Evolutionary conservation across 2,888 invertebrate species (phyloP).

Genomic region (Pteria penguin): DNA sequence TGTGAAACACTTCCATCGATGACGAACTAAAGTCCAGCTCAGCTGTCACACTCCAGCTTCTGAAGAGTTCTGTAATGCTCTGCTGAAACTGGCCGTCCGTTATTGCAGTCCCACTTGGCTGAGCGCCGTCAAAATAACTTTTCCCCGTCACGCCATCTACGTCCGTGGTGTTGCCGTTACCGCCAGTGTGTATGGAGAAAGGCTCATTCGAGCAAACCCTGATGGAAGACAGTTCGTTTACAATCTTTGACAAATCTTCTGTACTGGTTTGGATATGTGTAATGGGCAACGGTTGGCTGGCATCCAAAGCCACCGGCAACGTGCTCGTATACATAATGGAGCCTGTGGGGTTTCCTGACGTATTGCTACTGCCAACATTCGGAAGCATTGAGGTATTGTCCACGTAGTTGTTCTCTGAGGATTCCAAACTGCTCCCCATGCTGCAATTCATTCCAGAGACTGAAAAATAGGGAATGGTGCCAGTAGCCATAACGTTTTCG

Average conservation of each 20-base stretch:
- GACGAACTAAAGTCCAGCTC: slow-evolving; percentile 45
- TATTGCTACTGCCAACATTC: slow-evolving; percentile 65
- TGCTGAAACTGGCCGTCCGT: slow-evolving; percentile 39
- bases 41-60: slow-evolving; percentile 53
- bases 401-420: slow-evolving; percentile 56
- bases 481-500: slow-evolving; percentile 46
- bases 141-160: slow-evolving; percentile 51
- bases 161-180: slow-evolving; percentile 39
- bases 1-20: slow-evolving; percentile 4
- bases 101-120: background rate
- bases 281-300: slow-evolving; percentile 47
- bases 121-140: slow-evolving; percentile 44
- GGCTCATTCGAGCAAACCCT: slow-evolving; percentile 51
- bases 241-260: slow-evolving; percentile 54
- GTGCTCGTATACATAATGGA: slow-evolving; percentile 19
- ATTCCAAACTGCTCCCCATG: slow-evolving; percentile 53
- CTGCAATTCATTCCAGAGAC: slow-evolving; percentile 48
- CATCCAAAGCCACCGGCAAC: slow-evolving; percentile 30
- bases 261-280: slow-evolving; percentile 50
- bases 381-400: slow-evolving; percentile 68
- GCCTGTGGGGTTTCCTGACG: slow-evolving; percentile 54
- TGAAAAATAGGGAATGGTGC: slow-evolving; percentile 51
- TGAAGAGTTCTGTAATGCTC: slow-evolving; percentile 48
- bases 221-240: slow-evolving; percentile 56
- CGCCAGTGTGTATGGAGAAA: slow-evolving; percentile 49